A percentile compares a stretch with the other conserved stretches of the same genome.
These are phyloP conservation scores for Heliothis virescens DNA, from an alignment of 1,140 invertebrate genomes.

Conservation along the genomic window DNA sequence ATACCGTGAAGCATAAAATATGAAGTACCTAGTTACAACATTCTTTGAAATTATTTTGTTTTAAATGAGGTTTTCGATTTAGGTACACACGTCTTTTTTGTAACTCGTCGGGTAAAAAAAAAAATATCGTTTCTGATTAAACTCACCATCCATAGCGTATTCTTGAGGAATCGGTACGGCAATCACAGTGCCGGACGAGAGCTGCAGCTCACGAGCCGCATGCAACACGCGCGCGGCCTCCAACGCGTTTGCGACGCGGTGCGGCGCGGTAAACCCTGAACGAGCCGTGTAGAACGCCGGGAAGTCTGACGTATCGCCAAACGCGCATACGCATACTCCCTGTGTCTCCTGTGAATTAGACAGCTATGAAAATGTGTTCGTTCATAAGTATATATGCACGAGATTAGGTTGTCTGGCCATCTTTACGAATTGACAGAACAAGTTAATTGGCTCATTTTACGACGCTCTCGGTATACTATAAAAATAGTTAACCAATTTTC, in stretches of 20 bases:
- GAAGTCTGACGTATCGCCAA: slow-evolving; percentile 88
- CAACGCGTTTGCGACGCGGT: slow-evolving; percentile 87
- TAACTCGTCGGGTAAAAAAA: neutral
- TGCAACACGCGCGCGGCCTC: slow-evolving; percentile 92
- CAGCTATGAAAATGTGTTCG: too few species aligned
- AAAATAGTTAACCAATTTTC: neutral
- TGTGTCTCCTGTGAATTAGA: slow-evolving; percentile 92
- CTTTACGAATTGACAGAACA: too few species aligned
- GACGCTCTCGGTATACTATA: neutral
- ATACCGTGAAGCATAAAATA: too few species aligned
- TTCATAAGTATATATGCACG: too few species aligned
- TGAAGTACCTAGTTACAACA: too few species aligned
- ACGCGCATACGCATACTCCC: slow-evolving; percentile 95
- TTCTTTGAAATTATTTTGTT: too few species aligned
- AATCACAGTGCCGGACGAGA: slow-evolving; percentile 94
- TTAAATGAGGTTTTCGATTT: too few species aligned
- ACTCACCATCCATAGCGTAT: slow-evolving; percentile 87
- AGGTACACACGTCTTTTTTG: neutral
- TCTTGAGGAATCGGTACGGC: slow-evolving; percentile 96
- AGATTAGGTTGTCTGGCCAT: too few species aligned
- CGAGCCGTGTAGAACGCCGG: slow-evolving; percentile 96
- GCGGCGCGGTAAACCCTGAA: slow-evolving; percentile 90
- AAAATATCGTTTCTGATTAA: neutral
- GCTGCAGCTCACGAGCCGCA: slow-evolving; percentile 86
- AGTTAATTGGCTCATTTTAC: too few species aligned